Conservation (phyloP, 2,888 invertebrate genomes). For the Pyrrhosoma nymphula region DNA sequence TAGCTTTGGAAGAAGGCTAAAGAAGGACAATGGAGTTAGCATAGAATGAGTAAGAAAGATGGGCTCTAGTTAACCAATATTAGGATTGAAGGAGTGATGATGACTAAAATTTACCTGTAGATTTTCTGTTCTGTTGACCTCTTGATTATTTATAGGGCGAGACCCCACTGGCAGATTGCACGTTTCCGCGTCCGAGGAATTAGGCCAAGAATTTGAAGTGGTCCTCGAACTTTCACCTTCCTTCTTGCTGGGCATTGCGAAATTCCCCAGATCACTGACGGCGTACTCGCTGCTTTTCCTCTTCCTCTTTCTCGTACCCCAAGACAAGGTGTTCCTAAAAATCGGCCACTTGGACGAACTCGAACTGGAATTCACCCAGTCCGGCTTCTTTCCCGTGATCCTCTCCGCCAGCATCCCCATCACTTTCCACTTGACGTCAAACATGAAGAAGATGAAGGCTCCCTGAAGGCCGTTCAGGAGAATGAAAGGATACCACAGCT, state of each 20-base stretch:
- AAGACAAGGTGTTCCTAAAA: background rate
- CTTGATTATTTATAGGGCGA: background rate
- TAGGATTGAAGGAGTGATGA: too few species aligned
- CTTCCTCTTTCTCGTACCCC: background rate
- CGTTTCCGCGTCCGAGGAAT: background rate
- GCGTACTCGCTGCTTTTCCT: constrained; percentile 8
- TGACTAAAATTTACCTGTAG: background rate
- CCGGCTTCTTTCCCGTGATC: constrained; percentile 56
- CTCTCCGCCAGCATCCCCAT: constrained; percentile 73
- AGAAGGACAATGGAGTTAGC: too few species aligned
- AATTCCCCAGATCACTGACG: background rate
- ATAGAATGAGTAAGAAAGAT: too few species aligned
- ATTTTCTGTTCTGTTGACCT: background rate
- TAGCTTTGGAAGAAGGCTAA: too few species aligned
- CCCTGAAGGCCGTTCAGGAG: constrained; percentile 78
- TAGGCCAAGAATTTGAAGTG: background rate
- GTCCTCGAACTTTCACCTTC: background rate
- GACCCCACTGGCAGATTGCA: background rate
- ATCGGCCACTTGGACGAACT: constrained; percentile 26
- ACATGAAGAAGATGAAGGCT: constrained; percentile 77
- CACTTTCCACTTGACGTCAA: constrained; percentile 75
- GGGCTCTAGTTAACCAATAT: too few species aligned
- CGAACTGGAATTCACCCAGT: constrained; percentile 22
- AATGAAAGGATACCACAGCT: constrained; percentile 78
- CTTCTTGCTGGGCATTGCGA: background rate